A percentile compares a stretch with the other conserved stretches of the same genome.
Evolutionary conservation across 2,888 invertebrate genomes (phyloP).

Genomic region (Seira ritae): DNA sequence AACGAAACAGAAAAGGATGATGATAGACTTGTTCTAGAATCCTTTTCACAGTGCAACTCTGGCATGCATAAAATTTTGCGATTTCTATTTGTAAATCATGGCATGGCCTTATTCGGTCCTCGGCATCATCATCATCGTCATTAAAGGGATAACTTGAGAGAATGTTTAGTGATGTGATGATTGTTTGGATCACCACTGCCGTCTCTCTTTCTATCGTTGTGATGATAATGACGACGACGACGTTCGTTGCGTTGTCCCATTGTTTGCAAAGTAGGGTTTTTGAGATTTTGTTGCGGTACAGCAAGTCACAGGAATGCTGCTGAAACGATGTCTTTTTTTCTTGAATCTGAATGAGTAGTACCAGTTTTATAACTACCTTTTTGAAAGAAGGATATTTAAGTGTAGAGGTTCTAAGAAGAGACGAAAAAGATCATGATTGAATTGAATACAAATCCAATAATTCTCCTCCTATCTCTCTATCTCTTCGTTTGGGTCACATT

Average conservation of each 20-base stretch:
- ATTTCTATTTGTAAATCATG: conserved; percentile 36
- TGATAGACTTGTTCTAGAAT: conserved; percentile 2
- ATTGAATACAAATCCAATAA: too few species aligned
- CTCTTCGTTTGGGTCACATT: too few species aligned
- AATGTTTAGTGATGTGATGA: conserved; percentile 13
- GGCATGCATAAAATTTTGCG: background rate
- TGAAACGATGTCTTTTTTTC: background rate
- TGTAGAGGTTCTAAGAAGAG: too few species aligned
- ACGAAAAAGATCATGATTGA: too few species aligned
- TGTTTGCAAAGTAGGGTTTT: conserved; percentile 10
- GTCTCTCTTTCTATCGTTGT: too few species aligned
- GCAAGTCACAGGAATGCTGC: background rate
- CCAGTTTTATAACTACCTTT: conserved; percentile 13
- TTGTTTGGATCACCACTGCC: background rate
- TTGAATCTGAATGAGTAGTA: background rate
- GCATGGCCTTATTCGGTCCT: conserved; percentile 30
- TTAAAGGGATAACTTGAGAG: conserved; percentile 17
- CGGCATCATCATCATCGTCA: background rate
- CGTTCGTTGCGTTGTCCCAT: background rate
- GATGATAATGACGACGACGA: conserved; percentile 10
- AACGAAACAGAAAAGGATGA: background rate
- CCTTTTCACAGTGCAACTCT: background rate
- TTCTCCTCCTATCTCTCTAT: too few species aligned
- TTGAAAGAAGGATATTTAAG: background rate
- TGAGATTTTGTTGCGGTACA: background rate